These are phyloP conservation scores for Corvus cornix DNA, from an alignment of 2,113 vertebrate species.

Conservation along the genomic window DNA sequence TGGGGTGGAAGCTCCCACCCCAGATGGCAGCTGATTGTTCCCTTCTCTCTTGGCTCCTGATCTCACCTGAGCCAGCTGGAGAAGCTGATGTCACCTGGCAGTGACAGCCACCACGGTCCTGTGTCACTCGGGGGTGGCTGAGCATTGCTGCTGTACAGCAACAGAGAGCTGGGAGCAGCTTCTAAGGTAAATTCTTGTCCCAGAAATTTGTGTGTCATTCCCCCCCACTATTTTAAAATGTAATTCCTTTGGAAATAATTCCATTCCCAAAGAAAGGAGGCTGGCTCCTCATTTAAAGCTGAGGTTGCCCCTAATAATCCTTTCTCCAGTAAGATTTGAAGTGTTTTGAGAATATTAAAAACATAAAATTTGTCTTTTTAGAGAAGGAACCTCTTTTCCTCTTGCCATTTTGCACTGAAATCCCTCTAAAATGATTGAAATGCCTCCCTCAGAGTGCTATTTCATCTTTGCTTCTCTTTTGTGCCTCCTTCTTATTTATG, in stretches of 20 bases:
- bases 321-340: neutral
- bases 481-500: conserved; percentile 30
- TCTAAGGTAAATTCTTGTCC: neutral
- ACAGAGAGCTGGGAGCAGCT: neutral
- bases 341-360: neutral
- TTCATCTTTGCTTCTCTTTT: conserved; percentile 4
- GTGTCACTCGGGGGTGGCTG: neutral
- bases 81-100: neutral
- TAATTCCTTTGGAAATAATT: neutral
- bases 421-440: neutral
- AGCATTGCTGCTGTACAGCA: neutral
- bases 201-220: neutral
- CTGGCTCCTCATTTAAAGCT: neutral
- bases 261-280: neutral
- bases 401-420: neutral
- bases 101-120: neutral
- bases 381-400: neutral
- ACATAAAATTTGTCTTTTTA: neutral
- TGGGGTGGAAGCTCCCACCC: neutral
- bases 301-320: neutral
- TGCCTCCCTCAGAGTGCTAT: neutral
- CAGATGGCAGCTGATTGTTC: neutral
- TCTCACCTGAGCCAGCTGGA: neutral
- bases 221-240: rapidly evolving
- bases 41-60: neutral